phyloP scores from a whole-genome alignment of 2,888 invertebrate genomes.

The Drosophila siamana region DNA sequence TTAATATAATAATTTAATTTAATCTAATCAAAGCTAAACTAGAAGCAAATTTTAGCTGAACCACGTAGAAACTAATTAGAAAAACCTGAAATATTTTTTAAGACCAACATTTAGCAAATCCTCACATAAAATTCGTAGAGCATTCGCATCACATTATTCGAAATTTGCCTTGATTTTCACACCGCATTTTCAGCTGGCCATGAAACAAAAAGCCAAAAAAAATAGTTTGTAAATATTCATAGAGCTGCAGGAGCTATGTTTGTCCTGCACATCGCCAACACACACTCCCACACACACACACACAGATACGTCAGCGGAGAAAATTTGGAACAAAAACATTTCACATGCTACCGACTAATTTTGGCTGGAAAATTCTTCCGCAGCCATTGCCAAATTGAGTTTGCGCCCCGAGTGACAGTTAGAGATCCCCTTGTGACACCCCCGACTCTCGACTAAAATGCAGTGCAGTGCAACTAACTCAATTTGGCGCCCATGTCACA shows the following conservation, averaged over 20 bases:
- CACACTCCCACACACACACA: background rate
- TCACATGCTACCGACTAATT: constrained; percentile 69
- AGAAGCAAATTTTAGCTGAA: no score
- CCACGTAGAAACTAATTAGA: no score
- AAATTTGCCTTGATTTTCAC: constrained; percentile 8
- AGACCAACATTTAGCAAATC: no score
- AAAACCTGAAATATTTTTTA: no score
- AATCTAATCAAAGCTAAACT: no score
- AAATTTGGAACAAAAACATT: constrained; percentile 47
- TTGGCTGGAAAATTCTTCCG: constrained; percentile 54
- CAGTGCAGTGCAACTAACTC: constrained; percentile 69
- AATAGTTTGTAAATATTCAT: constrained; percentile 51
- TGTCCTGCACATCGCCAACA: constrained; percentile 3
- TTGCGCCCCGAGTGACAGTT: constrained; percentile 53
- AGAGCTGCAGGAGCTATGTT: constrained; percentile 35
- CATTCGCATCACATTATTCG: background rate
- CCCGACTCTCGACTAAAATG: constrained; percentile 23
- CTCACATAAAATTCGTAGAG: constrained; percentile 5
- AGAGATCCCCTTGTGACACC: background rate
- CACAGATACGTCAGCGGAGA: constrained; percentile 3
- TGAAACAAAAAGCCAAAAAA: constrained; percentile 4
- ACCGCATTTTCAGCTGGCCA: constrained; percentile 15
- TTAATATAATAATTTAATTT: no score
- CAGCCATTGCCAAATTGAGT: constrained; percentile 71
- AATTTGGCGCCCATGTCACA: constrained; percentile 79